Conservation (phyloP, 2,797 vertebrate genomes). For the Spondyliosoma cantharus region DNA sequence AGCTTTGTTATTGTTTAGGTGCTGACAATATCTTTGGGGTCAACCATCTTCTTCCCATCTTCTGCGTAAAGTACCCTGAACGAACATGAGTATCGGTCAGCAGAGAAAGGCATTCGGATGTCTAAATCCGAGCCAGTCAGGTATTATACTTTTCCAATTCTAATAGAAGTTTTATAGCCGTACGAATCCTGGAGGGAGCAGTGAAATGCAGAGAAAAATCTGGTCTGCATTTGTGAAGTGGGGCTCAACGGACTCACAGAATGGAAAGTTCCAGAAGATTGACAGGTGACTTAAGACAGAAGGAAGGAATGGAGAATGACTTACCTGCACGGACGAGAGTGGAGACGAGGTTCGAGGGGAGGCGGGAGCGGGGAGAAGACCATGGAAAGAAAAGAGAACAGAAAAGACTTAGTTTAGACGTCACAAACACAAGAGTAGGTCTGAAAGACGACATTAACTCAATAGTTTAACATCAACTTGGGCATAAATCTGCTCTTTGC, state of each 20-base stretch:
- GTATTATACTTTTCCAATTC: conserved; percentile 12
- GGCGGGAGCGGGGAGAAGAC: background rate
- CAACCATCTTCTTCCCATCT: background rate
- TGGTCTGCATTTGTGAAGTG: background rate
- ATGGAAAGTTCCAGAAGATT: conserved; percentile 23
- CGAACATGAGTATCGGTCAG: background rate
- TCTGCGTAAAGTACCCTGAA: background rate
- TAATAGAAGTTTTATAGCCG: background rate
- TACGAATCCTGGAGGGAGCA: background rate
- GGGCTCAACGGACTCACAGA: conserved; percentile 13
- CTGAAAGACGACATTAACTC: background rate
- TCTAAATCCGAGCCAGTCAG: conserved; percentile 11
- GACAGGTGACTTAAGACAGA: conserved; percentile 29
- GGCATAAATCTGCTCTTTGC: background rate
- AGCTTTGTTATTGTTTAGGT: background rate
- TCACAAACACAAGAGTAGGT: background rate
- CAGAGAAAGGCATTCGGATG: background rate
- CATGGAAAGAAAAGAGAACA: conserved; percentile 2
- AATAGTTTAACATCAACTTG: background rate
- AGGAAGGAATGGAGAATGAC: conserved; percentile 1
- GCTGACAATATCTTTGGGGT: conserved; percentile 5
- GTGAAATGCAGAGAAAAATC: conserved; percentile 5
- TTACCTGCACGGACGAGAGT: conserved; percentile 50
- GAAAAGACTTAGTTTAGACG: conserved; percentile 3
- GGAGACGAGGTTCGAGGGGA: background rate